Percentiles rank a stretch among this genome's conserved stretches.
Evolutionary conservation across 1,140 invertebrate species (phyloP).

Genomic region (Euwallacea similis): DNA sequence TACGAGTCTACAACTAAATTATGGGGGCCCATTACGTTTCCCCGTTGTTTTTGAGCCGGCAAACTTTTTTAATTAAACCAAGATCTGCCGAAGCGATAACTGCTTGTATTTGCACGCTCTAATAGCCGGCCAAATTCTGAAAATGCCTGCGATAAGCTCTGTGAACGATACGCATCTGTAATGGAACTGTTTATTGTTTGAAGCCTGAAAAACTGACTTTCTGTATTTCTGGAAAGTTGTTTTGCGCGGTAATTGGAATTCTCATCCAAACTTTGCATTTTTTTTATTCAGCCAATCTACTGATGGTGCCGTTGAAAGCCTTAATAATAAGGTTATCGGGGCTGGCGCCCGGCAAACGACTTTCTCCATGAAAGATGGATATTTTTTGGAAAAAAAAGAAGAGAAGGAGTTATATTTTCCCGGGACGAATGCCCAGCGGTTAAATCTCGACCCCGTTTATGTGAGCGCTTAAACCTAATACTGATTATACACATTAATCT

Average conservation of each 20-base stretch:
- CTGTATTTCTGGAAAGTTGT: neutral
- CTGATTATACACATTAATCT: constrained; percentile 28
- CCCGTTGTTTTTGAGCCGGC: constrained; percentile 19
- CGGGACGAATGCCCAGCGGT: constrained; percentile 12
- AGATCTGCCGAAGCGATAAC: constrained; percentile 24
- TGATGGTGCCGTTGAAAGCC: no score
- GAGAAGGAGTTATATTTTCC: constrained; percentile 18
- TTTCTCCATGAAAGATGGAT: neutral
- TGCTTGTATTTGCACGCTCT: constrained; percentile 17
- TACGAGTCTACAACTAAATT: neutral
- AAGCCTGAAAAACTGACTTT: no score
- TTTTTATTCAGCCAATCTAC: no score
- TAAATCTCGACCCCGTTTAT: constrained; percentile 20
- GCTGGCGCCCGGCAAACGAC: neutral
- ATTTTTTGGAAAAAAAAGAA: constrained; percentile 3
- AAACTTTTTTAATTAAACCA: constrained; percentile 27
- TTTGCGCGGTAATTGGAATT: no score
- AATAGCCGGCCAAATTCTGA: constrained; percentile 9
- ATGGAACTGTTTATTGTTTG: constrained; percentile 17
- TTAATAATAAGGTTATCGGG: no score
- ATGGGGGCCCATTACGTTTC: neutral
- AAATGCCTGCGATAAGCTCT: constrained; percentile 8
- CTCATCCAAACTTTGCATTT: no score
- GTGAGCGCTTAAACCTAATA: constrained; percentile 24
- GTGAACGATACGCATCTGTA: constrained; percentile 17